phyloP scores from a whole-genome alignment of 2,888 invertebrate species.

The Plagiodera versicolora region DNA sequence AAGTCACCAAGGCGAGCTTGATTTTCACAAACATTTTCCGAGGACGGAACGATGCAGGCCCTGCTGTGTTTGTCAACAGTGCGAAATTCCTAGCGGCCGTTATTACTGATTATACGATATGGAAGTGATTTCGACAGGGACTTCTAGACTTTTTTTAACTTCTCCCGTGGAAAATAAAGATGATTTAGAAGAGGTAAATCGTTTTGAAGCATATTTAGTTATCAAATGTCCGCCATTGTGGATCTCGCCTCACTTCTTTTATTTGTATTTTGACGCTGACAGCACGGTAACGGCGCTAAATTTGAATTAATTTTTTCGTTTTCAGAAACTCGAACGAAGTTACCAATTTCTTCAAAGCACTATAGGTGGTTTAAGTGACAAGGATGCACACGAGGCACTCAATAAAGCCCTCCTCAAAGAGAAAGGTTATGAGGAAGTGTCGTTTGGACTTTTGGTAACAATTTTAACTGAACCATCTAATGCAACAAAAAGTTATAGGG shows the following conservation, averaged over 20 bases:
- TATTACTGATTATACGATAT: conserved; percentile 42
- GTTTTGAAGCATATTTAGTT: conserved; percentile 54
- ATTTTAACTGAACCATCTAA: conserved; percentile 84
- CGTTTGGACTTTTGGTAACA: conserved; percentile 84
- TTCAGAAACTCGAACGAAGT: conserved; percentile 89
- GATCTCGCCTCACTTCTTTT: conserved; percentile 54
- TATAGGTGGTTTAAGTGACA: conserved; percentile 83
- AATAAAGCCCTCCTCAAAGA: conserved; percentile 88
- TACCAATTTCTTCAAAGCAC: conserved; percentile 76
- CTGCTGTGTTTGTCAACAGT: conserved; percentile 61
- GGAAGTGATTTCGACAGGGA: conserved; percentile 50
- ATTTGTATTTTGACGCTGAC: conserved; percentile 49
- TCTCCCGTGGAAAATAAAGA: conserved; percentile 86
- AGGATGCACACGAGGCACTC: conserved; percentile 90
- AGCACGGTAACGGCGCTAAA: conserved; percentile 47
- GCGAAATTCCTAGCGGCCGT: conserved; percentile 60
- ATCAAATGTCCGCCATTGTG: conserved; percentile 59
- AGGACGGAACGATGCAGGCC: conserved; percentile 65
- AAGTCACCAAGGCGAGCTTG: conserved; percentile 52
- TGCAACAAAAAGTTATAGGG: conserved; percentile 86
- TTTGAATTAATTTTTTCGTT: conserved; percentile 45
- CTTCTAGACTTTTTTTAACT: conserved; percentile 78
- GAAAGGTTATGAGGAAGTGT: conserved; percentile 89
- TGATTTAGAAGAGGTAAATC: conserved; percentile 85
- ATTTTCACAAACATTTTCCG: conserved; percentile 57